A percentile compares a stretch with the other conserved stretches of the same genome.
Conservation (phyloP, 2,888 invertebrate genomes). For the Elmis aenea region DNA sequence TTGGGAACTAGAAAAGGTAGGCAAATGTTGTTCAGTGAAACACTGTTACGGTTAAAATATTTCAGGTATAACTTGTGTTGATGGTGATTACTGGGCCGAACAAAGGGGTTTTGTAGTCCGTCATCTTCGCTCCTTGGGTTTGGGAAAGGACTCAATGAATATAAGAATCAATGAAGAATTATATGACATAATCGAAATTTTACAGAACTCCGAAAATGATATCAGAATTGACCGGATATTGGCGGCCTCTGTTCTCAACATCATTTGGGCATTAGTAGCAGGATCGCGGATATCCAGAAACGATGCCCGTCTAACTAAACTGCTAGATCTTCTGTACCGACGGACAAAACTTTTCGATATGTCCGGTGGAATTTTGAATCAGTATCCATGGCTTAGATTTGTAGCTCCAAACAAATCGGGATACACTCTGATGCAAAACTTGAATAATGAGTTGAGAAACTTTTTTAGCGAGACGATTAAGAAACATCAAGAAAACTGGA, state of each 20-base stretch:
- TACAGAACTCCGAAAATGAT: conserved; percentile 27
- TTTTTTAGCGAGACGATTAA: conserved; percentile 55
- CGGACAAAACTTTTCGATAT: conserved; percentile 51
- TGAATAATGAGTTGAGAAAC: conserved; percentile 53
- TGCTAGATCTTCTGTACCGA: conserved; percentile 48
- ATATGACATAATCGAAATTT: conserved; percentile 38
- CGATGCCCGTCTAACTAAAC: conserved; percentile 43
- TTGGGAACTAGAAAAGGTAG: conserved; percentile 59
- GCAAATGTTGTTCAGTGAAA: too few species aligned
- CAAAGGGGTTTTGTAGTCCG: conserved; percentile 51
- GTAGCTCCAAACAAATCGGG: conserved; percentile 58
- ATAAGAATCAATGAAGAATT: conserved; percentile 50
- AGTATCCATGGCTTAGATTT: conserved; percentile 60
- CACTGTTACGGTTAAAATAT: too few species aligned
- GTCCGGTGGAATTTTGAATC: conserved; percentile 43
- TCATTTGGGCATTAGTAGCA: conserved; percentile 59
- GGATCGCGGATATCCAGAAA: conserved; percentile 46
- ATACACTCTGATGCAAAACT: conserved; percentile 52
- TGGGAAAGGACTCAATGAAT: conserved; percentile 50
- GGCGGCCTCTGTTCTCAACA: conserved; percentile 58
- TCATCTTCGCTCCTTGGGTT: conserved; percentile 50
- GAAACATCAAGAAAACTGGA: conserved; percentile 51
- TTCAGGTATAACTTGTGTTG: conserved; percentile 55
- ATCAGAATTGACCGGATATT: conserved; percentile 41
- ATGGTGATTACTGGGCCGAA: conserved; percentile 52